Evolutionary conservation across 2,888 invertebrate species (phyloP).

Genomic region (Dorcus hopei): DNA sequence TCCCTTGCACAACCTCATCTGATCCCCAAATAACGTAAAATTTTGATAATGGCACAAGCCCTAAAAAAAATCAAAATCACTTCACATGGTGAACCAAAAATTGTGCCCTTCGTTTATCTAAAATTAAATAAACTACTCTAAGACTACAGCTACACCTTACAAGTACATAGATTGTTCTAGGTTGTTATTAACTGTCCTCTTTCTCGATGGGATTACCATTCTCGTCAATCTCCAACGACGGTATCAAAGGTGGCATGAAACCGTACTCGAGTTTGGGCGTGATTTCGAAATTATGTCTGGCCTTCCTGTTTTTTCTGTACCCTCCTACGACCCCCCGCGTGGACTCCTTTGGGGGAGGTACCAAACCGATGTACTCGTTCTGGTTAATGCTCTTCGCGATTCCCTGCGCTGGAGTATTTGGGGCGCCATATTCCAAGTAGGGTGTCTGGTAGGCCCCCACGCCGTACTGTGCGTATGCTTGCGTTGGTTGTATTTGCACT

Average conservation of each 20-base stretch:
- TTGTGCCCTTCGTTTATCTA: too few relatives aligned
- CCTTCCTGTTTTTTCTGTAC: constrained; percentile 32
- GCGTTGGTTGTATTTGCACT: too few relatives aligned
- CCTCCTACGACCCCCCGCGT: constrained; percentile 35
- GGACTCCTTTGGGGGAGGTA: constrained; percentile 47
- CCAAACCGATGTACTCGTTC: constrained; percentile 53
- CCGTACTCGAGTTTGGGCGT: constrained; percentile 76
- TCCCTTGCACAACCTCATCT: too few relatives aligned
- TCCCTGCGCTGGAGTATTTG: neutral
- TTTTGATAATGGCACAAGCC: too few relatives aligned
- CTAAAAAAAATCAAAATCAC: too few relatives aligned
- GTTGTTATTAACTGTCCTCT: constrained; percentile 14
- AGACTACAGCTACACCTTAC: too few relatives aligned
- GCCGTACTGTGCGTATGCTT: neutral
- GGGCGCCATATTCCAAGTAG: neutral
- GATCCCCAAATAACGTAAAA: too few relatives aligned
- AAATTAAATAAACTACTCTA: too few relatives aligned
- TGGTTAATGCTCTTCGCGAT: constrained; percentile 23
- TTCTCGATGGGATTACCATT: constrained; percentile 62
- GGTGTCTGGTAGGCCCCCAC: neutral
- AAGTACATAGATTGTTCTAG: neutral
- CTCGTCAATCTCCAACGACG: constrained; percentile 76
- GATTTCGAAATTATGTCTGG: constrained; percentile 56
- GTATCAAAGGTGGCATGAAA: constrained; percentile 77
- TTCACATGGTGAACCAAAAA: too few relatives aligned